Conservation (phyloP, 2,888 invertebrate species). For the Tetranychus piercei region DNA sequence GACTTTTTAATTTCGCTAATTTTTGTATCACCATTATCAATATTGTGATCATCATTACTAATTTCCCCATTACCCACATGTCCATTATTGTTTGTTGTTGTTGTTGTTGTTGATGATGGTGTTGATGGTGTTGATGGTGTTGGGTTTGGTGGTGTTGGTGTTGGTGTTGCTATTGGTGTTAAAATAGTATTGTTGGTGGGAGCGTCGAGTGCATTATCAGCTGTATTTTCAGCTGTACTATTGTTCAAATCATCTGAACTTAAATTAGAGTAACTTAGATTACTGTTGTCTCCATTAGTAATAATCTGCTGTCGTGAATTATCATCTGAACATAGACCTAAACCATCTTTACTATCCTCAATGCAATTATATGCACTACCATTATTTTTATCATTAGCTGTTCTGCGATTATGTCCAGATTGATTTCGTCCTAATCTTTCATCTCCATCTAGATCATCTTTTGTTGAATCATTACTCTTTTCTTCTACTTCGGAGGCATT, state of each 20-base stretch:
- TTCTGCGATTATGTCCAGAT: too few species aligned
- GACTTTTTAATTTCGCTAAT: too few species aligned
- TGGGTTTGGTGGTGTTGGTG: not conserved
- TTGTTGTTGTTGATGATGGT: not conserved
- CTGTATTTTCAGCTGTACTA: constrained; percentile 7
- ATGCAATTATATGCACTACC: not conserved
- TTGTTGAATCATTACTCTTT: constrained; percentile 8
- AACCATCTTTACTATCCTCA: constrained; percentile 7
- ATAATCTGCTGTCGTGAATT: constrained; percentile 8
- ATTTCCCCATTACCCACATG: too few species aligned
- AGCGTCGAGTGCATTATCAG: not conserved
- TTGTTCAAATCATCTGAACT: constrained; percentile 9
- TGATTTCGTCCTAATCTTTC: not conserved
- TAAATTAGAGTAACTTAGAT: constrained; percentile 8
- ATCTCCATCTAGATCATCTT: not conserved
- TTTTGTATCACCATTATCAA: too few species aligned
- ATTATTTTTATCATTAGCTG: not conserved
- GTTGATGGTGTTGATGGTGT: too few species aligned
- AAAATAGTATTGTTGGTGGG: not conserved
- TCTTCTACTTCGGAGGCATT: constrained; percentile 17
- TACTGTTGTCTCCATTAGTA: constrained; percentile 7
- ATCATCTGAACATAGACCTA: not conserved
- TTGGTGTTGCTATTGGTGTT: not conserved
- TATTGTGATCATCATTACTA: too few species aligned
- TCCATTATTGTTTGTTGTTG: not conserved